Percentiles rank a stretch among this genome's conserved stretches.
These are phyloP conservation scores for Labeo catla DNA, from an alignment of 2,113 vertebrate genomes.

Conservation along the genomic window DNA sequence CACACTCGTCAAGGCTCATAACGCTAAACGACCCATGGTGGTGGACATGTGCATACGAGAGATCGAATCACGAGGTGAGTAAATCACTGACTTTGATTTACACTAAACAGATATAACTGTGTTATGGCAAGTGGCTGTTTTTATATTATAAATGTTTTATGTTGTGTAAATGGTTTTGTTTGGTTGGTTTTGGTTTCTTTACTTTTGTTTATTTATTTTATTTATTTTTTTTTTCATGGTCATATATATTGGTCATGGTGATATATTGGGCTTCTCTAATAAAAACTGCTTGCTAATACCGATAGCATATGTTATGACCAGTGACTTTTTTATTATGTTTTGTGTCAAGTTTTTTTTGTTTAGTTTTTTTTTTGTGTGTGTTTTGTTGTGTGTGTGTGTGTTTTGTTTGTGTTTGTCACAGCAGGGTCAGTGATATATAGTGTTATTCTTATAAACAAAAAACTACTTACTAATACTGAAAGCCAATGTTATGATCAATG, in stretches of 20 bases:
- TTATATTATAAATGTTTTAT: no score
- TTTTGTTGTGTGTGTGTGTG: neutral
- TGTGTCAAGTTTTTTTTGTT: neutral
- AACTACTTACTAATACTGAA: no score
- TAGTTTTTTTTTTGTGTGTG: neutral
- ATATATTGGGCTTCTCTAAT: neutral
- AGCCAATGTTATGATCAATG: no score
- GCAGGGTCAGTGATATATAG: no score
- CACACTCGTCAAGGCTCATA: constrained; percentile 95
- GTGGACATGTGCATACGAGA: constrained; percentile 99
- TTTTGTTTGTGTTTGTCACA: neutral
- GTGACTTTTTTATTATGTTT: neutral
- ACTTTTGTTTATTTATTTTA: no score
- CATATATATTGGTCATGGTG: no score
- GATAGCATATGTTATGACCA: neutral
- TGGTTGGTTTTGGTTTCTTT: no score
- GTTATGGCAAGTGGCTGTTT: no score
- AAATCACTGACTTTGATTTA: no score
- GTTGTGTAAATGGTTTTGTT: no score
- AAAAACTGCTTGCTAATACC: neutral
- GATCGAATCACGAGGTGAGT: constrained; percentile 93
- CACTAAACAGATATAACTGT: neutral
- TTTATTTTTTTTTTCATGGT: no score
- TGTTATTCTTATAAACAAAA: no score
- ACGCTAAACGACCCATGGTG: constrained; percentile 95